Conservation (phyloP, 2,113 vertebrate species). For the Ceyx cyanopectus region DNA sequence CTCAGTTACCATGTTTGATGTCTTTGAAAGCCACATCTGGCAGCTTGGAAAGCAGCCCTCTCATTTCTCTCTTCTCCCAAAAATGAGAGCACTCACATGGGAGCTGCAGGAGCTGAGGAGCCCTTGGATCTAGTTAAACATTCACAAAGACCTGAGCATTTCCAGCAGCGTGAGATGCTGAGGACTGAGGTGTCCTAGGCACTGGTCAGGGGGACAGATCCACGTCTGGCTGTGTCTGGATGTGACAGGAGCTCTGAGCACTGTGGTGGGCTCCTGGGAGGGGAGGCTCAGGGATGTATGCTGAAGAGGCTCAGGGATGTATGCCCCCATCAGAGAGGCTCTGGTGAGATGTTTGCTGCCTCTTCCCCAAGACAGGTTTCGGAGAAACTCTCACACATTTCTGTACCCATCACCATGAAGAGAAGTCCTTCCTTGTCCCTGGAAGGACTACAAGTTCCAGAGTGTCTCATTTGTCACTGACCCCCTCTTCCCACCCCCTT, state of each 20-base stretch:
- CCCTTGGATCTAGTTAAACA: not conserved
- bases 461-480: not conserved
- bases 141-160: not conserved
- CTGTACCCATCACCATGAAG: not conserved
- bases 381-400: not conserved
- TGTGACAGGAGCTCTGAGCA: not conserved
- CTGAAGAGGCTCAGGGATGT: not conserved
- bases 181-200: not conserved
- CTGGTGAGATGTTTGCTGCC: not conserved
- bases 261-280: not conserved
- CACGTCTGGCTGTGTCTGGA: accelerated
- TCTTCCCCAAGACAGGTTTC: not conserved
- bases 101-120: not conserved
- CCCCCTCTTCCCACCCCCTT: not conserved
- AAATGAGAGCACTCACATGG: not conserved
- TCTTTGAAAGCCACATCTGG: not conserved
- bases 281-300: not conserved
- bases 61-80: not conserved
- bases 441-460: not conserved
- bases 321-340: not conserved
- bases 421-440: not conserved
- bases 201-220: accelerated
- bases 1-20: not conserved
- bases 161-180: not conserved
- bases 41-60: not conserved